Evolutionary conservation across 2,797 vertebrate species (phyloP).

Genomic region (Anniella stebbinsi): DNA sequence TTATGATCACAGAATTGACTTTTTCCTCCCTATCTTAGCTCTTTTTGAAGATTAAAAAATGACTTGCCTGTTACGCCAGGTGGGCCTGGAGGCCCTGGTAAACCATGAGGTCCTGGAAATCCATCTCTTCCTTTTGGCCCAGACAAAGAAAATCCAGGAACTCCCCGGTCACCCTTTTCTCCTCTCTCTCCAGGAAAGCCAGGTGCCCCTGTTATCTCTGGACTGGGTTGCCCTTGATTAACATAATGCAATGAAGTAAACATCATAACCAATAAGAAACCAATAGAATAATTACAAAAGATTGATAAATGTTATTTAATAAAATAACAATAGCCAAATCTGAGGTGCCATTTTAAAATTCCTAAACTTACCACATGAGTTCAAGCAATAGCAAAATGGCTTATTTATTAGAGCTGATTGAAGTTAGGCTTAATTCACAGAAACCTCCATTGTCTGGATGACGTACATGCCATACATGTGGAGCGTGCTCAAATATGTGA

Average conservation of each 20-base stretch:
- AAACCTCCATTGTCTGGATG: no score
- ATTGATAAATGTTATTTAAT: no score
- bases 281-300: slow-evolving; percentile 8
- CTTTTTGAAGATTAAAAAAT: background rate
- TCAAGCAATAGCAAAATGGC: background rate
- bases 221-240: slow-evolving; percentile 72
- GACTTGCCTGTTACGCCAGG: slow-evolving; percentile 73
- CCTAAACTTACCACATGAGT: background rate
- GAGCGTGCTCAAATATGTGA: background rate
- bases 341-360: background rate
- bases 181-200: slow-evolving; percentile 89
- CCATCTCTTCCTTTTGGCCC: slow-evolving; percentile 89
- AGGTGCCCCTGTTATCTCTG: slow-evolving; percentile 83
- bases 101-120: slow-evolving; percentile 81
- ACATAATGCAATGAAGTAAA: slow-evolving; percentile 21
- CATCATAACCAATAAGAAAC: background rate
- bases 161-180: slow-evolving; percentile 88
- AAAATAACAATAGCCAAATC: background rate
- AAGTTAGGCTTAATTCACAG: background rate
- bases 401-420: background rate
- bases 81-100: slow-evolving; percentile 83
- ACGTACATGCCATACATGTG: no score
- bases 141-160: slow-evolving; percentile 84
- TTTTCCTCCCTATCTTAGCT: background rate
- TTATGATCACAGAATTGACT: background rate